These are phyloP conservation scores for Crocallis elinguaria DNA, from an alignment of 2,888 invertebrate genomes.

Conservation along the genomic window DNA sequence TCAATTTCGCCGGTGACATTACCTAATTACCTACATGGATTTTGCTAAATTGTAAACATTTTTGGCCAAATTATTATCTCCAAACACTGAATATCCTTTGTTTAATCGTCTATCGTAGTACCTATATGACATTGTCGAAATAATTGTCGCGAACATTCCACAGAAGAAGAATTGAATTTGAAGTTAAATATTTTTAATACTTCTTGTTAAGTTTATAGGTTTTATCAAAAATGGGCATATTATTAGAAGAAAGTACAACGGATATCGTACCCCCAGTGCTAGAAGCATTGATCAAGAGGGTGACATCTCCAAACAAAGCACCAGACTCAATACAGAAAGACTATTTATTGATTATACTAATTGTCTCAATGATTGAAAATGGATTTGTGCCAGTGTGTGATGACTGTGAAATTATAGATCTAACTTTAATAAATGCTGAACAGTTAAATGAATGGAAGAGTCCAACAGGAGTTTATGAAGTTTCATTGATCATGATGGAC, in stretches of 20 bases:
- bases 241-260: conserved; percentile 68
- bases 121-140: too few species aligned
- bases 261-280: conserved; percentile 59
- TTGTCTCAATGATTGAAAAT: conserved; percentile 71
- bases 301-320: conserved; percentile 48
- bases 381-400: conserved; percentile 58
- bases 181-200: too few species aligned
- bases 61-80: too few species aligned
- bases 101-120: too few species aligned
- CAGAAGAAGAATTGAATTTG: too few species aligned
- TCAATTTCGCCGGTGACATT: neutral
- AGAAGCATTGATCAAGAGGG: conserved; percentile 53
- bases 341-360: conserved; percentile 63
- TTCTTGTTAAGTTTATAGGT: neutral
- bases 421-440: conserved; percentile 43
- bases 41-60: conserved; percentile 6
- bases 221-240: conserved; percentile 46
- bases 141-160: too few species aligned
- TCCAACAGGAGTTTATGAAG: conserved; percentile 57
- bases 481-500: conserved; percentile 57
- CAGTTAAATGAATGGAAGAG: conserved; percentile 57
- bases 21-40: too few species aligned
- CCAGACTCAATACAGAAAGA: conserved; percentile 66
- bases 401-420: conserved; percentile 44
- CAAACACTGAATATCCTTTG: too few species aligned